A percentile compares a stretch with the other conserved stretches of the same genome.
phyloP scores from a whole-genome alignment of 30 jellyfish, hydroid and myxozoan genomes.

The Turritopsis rubra region DNA sequence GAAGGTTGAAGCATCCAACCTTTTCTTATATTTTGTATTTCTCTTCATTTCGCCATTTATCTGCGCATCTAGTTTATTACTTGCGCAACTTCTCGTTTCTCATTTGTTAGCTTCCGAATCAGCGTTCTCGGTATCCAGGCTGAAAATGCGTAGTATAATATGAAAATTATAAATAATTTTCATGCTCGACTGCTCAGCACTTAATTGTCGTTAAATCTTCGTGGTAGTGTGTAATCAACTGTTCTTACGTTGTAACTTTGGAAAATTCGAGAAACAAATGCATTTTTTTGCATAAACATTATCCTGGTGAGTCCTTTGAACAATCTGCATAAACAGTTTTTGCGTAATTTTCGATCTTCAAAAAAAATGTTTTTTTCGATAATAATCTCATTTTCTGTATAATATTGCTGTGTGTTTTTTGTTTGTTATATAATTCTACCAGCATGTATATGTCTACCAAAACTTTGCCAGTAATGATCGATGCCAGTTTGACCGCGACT shows the following conservation, averaged over 20 bases:
- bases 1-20: too few relatives aligned
- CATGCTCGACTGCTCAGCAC: neutral
- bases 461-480: too few relatives aligned
- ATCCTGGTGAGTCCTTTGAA: neutral
- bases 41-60: too few relatives aligned
- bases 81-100: too few relatives aligned
- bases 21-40: too few relatives aligned
- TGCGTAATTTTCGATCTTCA: neutral
- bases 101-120: neutral
- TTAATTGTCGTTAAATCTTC: neutral
- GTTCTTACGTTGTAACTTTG: neutral
- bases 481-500: too few relatives aligned
- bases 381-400: neutral
- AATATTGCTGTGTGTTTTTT: neutral
- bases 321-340: neutral
- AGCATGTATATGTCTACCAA: too few relatives aligned
- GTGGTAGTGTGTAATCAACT: neutral
- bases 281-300: neutral
- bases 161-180: neutral
- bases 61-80: too few relatives aligned
- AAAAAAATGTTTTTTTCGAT: neutral
- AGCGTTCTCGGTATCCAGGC: neutral
- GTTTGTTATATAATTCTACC: neutral
- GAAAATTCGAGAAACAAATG: neutral
- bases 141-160: neutral